phyloP scores from a whole-genome alignment of 2,888 invertebrate species.

The Polydesmus complanatus region DNA sequence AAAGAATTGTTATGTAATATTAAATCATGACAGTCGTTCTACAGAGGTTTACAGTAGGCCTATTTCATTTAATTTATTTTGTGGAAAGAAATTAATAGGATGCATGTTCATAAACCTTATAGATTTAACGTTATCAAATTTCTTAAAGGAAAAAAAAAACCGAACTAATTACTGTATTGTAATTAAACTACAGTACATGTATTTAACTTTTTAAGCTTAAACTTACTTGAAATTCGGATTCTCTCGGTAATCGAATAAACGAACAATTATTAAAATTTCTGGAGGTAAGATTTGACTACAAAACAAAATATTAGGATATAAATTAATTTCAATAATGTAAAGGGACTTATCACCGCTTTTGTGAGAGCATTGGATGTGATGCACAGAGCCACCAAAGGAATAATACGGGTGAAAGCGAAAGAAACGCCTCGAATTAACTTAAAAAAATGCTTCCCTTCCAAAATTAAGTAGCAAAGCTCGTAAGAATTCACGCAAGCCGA shows the following conservation, averaged over 20 bases:
- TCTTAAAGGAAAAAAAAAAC: too few relatives aligned
- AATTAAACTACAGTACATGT: too few relatives aligned
- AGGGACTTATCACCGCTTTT: not conserved
- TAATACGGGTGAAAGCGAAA: not conserved
- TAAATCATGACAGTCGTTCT: too few relatives aligned
- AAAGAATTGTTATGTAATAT: too few relatives aligned
- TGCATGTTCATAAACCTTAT: too few relatives aligned
- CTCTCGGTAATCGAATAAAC: not conserved
- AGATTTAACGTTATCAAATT: too few relatives aligned
- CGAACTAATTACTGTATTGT: too few relatives aligned
- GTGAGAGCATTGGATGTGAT: not conserved
- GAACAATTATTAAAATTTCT: not conserved
- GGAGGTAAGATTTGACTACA: not conserved
- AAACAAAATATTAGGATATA: not conserved
- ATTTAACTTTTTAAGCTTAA: not conserved
- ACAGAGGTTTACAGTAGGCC: too few relatives aligned
- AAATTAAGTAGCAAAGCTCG: not conserved
- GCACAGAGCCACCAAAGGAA: not conserved
- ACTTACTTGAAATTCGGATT: not conserved
- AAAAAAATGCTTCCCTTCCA: not conserved
- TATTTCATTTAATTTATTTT: too few relatives aligned
- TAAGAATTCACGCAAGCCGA: not conserved
- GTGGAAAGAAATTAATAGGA: too few relatives aligned
- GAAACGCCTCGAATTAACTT: not conserved
- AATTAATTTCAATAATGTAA: not conserved